A percentile compares a stretch with the other conserved stretches of the same genome.
Conservation (phyloP, 2,888 invertebrate species). For the Dolichomitus sp. region DNA sequence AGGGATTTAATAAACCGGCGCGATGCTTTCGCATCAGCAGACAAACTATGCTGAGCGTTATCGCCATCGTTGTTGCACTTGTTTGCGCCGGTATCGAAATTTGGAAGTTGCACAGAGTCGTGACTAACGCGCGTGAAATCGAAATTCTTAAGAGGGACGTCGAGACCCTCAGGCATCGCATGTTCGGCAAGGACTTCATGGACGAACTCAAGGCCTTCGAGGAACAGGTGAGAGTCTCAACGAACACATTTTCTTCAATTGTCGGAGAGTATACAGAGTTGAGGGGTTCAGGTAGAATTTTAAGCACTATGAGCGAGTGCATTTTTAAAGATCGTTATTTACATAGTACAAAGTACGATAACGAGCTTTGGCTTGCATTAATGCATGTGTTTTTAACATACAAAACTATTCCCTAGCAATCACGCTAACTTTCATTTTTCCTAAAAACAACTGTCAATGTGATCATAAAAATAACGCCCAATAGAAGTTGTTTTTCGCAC, state of each 20-base stretch:
- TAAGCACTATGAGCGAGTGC: neutral
- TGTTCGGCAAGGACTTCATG: constrained; percentile 80
- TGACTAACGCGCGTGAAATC: constrained; percentile 77
- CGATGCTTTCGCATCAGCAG: constrained; percentile 69
- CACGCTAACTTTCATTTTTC: too few species aligned
- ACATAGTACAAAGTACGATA: neutral
- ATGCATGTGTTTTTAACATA: neutral
- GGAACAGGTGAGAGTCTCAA: constrained; percentile 77
- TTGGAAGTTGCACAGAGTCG: constrained; percentile 77
- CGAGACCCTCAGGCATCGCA: constrained; percentile 79
- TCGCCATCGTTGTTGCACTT: constrained; percentile 75
- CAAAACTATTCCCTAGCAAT: too few species aligned
- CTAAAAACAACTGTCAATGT: too few species aligned
- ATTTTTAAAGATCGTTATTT: constrained; percentile 8
- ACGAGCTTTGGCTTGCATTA: neutral
- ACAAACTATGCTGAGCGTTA: constrained; percentile 74
- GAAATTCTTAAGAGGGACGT: constrained; percentile 79
- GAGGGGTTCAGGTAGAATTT: neutral
- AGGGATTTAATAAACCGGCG: constrained; percentile 76
- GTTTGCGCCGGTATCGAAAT: constrained; percentile 79
- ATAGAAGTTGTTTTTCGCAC: too few species aligned
- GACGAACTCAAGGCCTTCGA: constrained; percentile 82
- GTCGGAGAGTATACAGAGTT: neutral
- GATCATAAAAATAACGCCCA: too few species aligned
- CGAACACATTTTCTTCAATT: neutral